Evolutionary conservation across 2,888 invertebrate species (phyloP), one percentile per base, ranked within the genome.

Genomic region (Drosophila quinaria): DNA sequence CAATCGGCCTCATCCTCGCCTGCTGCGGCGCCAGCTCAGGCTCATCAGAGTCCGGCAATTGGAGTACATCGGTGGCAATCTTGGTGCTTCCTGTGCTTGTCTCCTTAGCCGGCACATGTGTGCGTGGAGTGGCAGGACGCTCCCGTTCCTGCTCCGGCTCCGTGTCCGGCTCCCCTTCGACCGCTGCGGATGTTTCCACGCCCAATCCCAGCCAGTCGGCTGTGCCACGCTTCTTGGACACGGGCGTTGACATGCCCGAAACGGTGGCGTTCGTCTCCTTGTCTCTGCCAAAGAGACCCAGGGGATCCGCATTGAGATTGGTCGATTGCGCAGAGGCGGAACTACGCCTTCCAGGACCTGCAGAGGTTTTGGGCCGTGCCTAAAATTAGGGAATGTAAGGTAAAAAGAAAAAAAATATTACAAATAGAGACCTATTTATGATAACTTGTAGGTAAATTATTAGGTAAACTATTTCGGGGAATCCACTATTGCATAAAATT

Each of bases 191-290:
- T 3, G 76, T 29, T 10, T 91, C 92, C 4, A 67, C 59, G 10
- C 84, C 81, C n/a, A 92, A 71, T 0, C 92, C 93, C 37, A 92
- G 70, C 93, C 93, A 93, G 68, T 92, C 92, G 0, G 92, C 91
- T 0, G 92, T 90, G 11, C 79, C 87, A 3, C 84, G 84, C 55
- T 90, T 90, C 39, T 87, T 82, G 15, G 82, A 78, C 10, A 82
- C 80, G 8, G 91, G 91, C 0, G 92, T 90, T 0, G 90, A 89
- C 64, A 89, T 78, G 0, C 82, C 82, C 3, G 82, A 78, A 0
- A 77, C 68, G 0, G 76, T 72, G 5, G 71, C 72, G 42, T 77
- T 81, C 1, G 80, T 63, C 17, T 91, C 92, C 54, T 77, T 86
- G 19, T 89, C 89, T 1, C 59, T 51, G 4, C 72, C 66, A 67